Evolutionary conservation across 2,797 vertebrate species (phyloP).

Genomic region (Vultur gryphus): DNA sequence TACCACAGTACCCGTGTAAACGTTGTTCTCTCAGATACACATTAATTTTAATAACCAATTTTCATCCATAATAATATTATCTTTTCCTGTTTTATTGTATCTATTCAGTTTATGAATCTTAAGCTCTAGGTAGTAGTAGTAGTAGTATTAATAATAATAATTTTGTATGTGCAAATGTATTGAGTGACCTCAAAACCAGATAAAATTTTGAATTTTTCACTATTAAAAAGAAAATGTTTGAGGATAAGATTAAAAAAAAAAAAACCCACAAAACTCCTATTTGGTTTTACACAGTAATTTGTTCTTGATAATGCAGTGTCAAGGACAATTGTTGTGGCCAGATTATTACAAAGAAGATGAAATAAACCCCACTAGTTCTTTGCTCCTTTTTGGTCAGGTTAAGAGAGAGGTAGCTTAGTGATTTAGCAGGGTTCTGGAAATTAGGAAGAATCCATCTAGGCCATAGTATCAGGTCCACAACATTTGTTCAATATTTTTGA

Average conservation of each 20-base stretch:
- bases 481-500: background rate
- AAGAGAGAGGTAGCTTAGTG: background rate
- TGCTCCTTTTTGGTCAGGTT: background rate
- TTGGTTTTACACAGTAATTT: background rate
- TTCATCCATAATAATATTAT: background rate
- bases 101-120: background rate
- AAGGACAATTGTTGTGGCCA: background rate
- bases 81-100: background rate
- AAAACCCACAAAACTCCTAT: background rate
- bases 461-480: background rate
- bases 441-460: background rate
- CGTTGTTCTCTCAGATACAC: background rate
- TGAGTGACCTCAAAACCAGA: background rate
- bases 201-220: background rate
- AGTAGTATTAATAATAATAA: background rate
- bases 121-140: background rate
- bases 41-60: background rate
- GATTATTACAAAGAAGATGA: background rate
- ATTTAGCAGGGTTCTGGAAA: background rate
- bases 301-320: background rate
- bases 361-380: background rate
- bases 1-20: background rate
- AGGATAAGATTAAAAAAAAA: background rate
- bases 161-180: background rate
- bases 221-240: background rate